phyloP scores from a whole-genome alignment of 1,140 invertebrate species.

The Procambarus virginalis region DNA sequence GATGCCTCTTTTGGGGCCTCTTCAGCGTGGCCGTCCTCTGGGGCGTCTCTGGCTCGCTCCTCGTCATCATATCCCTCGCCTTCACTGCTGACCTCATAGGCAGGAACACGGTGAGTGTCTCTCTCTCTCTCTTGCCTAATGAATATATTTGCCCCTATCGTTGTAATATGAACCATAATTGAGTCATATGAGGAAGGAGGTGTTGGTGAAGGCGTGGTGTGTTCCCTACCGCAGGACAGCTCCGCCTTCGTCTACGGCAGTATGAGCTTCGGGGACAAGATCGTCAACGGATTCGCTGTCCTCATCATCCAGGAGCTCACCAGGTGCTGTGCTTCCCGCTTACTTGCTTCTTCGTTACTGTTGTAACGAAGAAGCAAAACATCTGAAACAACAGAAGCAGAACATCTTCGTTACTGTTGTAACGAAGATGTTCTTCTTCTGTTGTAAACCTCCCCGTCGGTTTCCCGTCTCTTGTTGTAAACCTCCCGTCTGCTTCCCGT shows the following conservation, averaged over 20 bases:
- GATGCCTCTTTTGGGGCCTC: slow-evolving; percentile 73
- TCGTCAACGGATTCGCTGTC: slow-evolving; percentile 89
- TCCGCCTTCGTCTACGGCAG: slow-evolving; percentile 94
- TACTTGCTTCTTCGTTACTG: background rate
- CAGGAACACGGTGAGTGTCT: slow-evolving; percentile 82
- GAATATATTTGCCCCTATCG: no score
- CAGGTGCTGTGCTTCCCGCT: background rate
- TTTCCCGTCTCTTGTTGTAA: no score
- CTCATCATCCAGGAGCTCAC: slow-evolving; percentile 82
- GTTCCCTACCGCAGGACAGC: slow-evolving; percentile 19
- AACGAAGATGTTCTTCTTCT: no score
- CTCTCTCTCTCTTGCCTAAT: no score
- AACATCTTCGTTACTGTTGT: no score
- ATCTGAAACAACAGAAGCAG: no score
- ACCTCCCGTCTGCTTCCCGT: no score
- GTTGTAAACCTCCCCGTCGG: no score
- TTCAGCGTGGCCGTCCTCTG: slow-evolving; percentile 84
- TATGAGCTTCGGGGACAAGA: slow-evolving; percentile 96
- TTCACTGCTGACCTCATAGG: slow-evolving; percentile 93
- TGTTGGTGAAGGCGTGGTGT: no score
- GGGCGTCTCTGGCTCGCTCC: slow-evolving; percentile 87
- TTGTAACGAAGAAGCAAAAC: no score
- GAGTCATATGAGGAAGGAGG: no score
- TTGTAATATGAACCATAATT: no score
- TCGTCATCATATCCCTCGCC: slow-evolving; percentile 92